phyloP scores from a whole-genome alignment of 2,888 invertebrate species.

The Pachliopta kotzebuea region DNA sequence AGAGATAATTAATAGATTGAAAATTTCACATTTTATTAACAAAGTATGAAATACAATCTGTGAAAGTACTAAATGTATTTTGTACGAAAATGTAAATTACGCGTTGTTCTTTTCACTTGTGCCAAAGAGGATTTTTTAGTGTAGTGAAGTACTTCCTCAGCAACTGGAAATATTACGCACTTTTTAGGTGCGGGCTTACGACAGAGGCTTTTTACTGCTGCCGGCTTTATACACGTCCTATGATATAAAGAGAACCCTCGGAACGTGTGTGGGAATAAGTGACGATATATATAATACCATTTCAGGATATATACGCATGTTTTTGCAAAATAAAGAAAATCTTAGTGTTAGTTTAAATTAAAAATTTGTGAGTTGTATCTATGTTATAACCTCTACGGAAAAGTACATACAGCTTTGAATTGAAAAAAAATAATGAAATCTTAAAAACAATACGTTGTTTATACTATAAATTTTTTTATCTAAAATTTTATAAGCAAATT shows the following conservation, averaged over 20 bases:
- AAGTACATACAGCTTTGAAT: no score
- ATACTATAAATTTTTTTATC: no score
- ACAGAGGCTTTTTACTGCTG: conserved; percentile 36
- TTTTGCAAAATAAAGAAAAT: no score
- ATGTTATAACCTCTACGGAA: no score
- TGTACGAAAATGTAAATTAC: not conserved
- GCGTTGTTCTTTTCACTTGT: conserved; percentile 33
- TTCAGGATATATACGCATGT: no score
- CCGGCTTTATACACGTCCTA: not conserved
- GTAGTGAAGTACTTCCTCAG: conserved; percentile 44
- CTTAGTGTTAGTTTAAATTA: no score
- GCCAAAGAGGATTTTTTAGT: conserved; percentile 45
- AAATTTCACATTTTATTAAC: no score
- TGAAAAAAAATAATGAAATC: no score
- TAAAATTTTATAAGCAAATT: no score
- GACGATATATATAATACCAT: not conserved
- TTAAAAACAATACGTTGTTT: no score
- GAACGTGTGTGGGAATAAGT: conserved; percentile 23
- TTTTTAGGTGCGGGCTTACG: conserved; percentile 49
- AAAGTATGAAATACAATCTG: not conserved
- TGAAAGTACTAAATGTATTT: not conserved
- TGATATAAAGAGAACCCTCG: not conserved
- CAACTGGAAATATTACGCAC: conserved; percentile 37
- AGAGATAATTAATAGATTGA: no score
- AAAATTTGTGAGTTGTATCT: no score